A percentile compares a stretch with the other conserved stretches of the same genome.
These are phyloP conservation scores for Marisa cornuarietis DNA, from an alignment of 1,140 invertebrate species.

Conservation along the genomic window DNA sequence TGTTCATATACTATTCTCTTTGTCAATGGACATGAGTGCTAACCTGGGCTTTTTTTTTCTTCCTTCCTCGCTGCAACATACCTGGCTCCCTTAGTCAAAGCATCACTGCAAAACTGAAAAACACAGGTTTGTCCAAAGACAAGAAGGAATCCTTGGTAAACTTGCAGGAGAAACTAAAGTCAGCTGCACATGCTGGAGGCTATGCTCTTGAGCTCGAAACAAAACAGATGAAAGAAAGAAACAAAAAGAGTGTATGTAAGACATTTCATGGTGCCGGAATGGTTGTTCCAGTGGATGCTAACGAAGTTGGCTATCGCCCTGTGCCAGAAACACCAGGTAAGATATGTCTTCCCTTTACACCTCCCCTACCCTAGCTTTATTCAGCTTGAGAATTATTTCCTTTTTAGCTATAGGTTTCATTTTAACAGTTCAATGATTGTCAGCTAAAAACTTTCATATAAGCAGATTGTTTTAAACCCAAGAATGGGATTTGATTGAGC, in stretches of 20 bases:
- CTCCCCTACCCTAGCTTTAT: not conserved
- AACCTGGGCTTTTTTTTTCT: too few species aligned
- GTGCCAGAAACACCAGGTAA: constrained; percentile 80
- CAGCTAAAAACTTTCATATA: not conserved
- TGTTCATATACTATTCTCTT: too few species aligned
- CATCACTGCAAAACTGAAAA: constrained; percentile 49
- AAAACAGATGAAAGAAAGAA: constrained; percentile 72
- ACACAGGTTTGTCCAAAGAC: constrained; percentile 27
- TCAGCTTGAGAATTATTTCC: too few species aligned
- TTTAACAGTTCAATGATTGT: not conserved
- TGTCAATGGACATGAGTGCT: too few species aligned
- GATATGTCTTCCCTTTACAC: constrained; percentile 8
- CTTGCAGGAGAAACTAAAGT: constrained; percentile 73
- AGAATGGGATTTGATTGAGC: too few species aligned
- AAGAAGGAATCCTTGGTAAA: constrained; percentile 50
- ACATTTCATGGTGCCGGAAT: constrained; percentile 88
- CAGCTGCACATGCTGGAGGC: constrained; percentile 74
- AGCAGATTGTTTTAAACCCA: too few species aligned
- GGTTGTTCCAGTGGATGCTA: constrained; percentile 84
- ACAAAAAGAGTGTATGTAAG: constrained; percentile 77
- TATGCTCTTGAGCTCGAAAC: constrained; percentile 73
- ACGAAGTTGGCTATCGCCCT: constrained; percentile 79
- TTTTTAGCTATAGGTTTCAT: not conserved
- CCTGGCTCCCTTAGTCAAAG: constrained; percentile 34
- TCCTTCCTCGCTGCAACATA: too few species aligned